phyloP scores from a whole-genome alignment of 2,888 invertebrate species.

The Cerceris rybyensis region DNA sequence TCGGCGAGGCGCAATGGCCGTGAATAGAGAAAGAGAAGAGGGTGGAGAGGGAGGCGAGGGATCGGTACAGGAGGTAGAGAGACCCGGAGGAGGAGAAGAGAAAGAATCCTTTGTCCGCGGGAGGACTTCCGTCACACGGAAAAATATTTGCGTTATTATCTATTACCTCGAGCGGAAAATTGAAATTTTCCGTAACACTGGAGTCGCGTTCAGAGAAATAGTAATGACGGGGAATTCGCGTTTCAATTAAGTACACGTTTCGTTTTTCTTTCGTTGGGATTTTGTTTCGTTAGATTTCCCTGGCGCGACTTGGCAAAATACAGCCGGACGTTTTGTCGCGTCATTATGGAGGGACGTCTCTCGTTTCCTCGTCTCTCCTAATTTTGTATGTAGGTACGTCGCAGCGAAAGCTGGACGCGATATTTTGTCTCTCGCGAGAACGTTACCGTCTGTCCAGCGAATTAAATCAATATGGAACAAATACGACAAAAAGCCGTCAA shows the following conservation, averaged over 20 bases:
- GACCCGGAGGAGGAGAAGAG: conserved; percentile 11
- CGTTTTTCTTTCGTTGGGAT: conserved; percentile 13
- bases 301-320: not conserved
- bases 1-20: conserved; percentile 24
- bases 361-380: not conserved
- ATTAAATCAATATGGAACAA: too few relatives aligned
- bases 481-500: too few relatives aligned
- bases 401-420: not conserved
- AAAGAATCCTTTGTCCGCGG: conserved; percentile 62
- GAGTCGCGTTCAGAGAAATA: conserved; percentile 43
- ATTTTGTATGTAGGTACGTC: not conserved
- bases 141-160: conserved; percentile 69
- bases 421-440: not conserved
- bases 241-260: conserved; percentile 50
- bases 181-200: conserved; percentile 62
- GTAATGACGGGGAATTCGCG: conserved; percentile 58
- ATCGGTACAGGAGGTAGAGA: not conserved
- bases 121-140: conserved; percentile 62
- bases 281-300: conserved; percentile 26
- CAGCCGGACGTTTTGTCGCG: conserved; percentile 3
- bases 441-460: not conserved
- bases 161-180: conserved; percentile 67
- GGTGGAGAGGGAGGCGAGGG: not conserved
- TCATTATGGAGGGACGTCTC: not conserved
- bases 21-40: conserved; percentile 25